Conservation (phyloP, 2,888 invertebrate genomes). For the Tanytarsus gracilentus region DNA sequence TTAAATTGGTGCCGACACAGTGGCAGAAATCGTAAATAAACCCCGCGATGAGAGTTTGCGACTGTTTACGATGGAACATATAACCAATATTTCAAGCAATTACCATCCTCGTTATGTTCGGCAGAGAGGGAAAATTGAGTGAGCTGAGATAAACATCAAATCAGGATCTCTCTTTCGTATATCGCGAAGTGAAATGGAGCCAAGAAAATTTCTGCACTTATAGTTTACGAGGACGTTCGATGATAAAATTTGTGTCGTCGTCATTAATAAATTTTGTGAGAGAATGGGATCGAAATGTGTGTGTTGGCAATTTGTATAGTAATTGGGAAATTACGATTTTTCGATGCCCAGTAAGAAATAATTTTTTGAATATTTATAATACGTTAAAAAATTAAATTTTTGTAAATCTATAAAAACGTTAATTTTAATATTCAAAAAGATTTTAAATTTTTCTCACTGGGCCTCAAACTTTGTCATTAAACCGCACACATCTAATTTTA, state of each 20-base stretch:
- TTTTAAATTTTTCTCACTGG: too few species aligned
- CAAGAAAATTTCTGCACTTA: background rate
- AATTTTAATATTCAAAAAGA: too few species aligned
- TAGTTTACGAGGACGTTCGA: too few species aligned
- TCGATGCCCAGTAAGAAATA: background rate
- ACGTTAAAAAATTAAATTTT: background rate
- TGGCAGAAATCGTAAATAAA: background rate
- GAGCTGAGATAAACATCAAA: too few species aligned
- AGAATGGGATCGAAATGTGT: background rate
- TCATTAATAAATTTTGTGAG: constrained; percentile 7
- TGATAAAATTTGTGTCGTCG: background rate
- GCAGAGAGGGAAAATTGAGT: too few species aligned
- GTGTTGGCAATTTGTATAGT: constrained; percentile 16
- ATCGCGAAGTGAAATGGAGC: background rate
- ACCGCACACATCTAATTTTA: background rate
- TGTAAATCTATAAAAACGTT: too few species aligned
- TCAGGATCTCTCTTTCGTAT: too few species aligned
- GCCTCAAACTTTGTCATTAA: too few species aligned
- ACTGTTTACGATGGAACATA: background rate
- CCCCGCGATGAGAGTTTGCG: background rate
- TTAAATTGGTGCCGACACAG: background rate
- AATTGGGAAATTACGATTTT: constrained; percentile 27
- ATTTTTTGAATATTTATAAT: background rate
- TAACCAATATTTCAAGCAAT: background rate
- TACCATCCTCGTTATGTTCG: background rate